Evolutionary conservation across 2,797 vertebrate genomes (phyloP).

Genomic region (Cirrhinus mrigala): DNA sequence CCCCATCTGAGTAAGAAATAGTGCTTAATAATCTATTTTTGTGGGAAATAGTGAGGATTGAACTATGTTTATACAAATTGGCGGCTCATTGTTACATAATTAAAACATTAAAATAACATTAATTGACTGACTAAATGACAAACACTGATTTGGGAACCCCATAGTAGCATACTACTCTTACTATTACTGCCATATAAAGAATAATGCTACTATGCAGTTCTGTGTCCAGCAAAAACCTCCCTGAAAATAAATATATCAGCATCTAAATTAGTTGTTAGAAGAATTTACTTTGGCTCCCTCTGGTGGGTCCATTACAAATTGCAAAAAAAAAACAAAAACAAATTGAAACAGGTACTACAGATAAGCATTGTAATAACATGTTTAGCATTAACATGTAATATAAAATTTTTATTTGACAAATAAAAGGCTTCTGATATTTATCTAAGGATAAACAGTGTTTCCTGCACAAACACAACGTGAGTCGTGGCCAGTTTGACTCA

Average conservation of each 20-base stretch:
- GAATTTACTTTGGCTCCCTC: constrained; percentile 4
- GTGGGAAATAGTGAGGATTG: not conserved
- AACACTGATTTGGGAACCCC: too few species aligned
- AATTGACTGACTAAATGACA: not conserved
- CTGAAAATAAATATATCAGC: not conserved
- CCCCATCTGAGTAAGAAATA: constrained; percentile 79
- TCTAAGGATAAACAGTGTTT: not conserved
- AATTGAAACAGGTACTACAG: not conserved
- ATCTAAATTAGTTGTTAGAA: not conserved
- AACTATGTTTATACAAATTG: not conserved
- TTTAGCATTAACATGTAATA: not conserved
- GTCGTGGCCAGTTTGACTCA: not conserved
- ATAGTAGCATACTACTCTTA: not conserved
- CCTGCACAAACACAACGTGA: not conserved
- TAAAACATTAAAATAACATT: not conserved
- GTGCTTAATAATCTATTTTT: constrained; percentile 8
- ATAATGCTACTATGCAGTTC: not conserved
- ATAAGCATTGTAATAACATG: not conserved
- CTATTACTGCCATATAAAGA: not conserved
- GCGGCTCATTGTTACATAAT: not conserved
- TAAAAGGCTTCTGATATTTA: not conserved
- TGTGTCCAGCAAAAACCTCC: not conserved
- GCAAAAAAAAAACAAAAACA: not conserved
- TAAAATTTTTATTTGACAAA: not conserved
- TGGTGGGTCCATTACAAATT: constrained; percentile 38